Base-by-base conservation (phyloP, 2,888 invertebrate genomes). In the Allolobophora icterica region DNA sequence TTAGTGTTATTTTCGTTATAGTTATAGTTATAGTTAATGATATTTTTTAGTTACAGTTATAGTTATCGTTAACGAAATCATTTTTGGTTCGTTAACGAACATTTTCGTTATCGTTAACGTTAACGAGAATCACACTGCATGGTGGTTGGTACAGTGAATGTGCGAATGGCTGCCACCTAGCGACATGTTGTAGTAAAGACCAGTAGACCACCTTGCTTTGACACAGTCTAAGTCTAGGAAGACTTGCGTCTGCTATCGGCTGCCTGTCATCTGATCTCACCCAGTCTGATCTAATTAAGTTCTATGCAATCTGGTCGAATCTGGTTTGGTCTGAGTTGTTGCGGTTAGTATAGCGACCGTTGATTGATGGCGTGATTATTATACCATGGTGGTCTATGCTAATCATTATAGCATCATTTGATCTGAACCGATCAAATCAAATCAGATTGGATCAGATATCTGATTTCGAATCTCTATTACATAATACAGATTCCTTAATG, bases 161-260 rank as follows among this genome's bases (percentile, higher is more conserved):
- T 13, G 30, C 71, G 13, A 30, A n/a, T 71, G 71, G 6, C 8
- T 71, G 30, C 71, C 71, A n/a, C 71, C 71, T n/a, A 71, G 1
- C 71, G 71, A 71, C 71, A 71, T n/a, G n/a, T n/a, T n/a, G n/a
- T 71, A 71, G 71, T n/a, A 71, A n/a, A 30, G 71, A 71, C 71
- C 71, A 11, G n/a, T 6, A 30, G 71, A 71, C 71, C 71, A 11
- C n/a, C 71, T 30, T 71, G n/a, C 71, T n/a, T n/a, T 71, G 71
- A 71, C 71, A 71, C 30, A 13, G 71, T 71, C 71, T 71, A 71
- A n/a, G 3, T n/a, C 71, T 71, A n/a, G 11, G 71, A 30, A 11
- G 71, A 71, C 71, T n/a, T 71, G 30, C 30, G 30, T 30, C 71
- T n/a, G 8, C 30, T 71, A n/a, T 71, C n/a, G 8, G 1, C 30